A percentile compares a stretch with the other conserved stretches of the same genome.
These are phyloP conservation scores for Drosophila sp. DNA, from an alignment of 1,140 invertebrate genomes.

Conservation along the genomic window DNA sequence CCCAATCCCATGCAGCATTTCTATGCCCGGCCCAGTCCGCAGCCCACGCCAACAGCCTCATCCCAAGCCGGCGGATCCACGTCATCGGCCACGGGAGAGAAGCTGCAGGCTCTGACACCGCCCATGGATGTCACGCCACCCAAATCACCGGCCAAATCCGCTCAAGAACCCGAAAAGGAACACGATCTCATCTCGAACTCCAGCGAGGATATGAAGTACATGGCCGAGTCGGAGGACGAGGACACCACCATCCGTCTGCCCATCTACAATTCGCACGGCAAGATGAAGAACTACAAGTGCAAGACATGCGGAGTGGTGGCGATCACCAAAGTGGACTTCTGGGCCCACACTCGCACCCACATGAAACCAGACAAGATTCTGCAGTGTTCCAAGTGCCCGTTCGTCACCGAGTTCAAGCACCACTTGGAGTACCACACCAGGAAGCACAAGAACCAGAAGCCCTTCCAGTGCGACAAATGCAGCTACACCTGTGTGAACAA, in stretches of 20 bases:
- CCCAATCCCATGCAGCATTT: conserved; percentile 82
- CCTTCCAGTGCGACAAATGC: conserved; percentile 97
- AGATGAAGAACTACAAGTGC: conserved; percentile 94
- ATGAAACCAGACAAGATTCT: conserved; percentile 97
- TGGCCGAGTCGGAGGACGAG: conserved; percentile 86
- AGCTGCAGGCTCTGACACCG: conserved; percentile 73
- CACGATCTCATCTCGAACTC: conserved; percentile 84
- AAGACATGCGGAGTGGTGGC: conserved; percentile 95
- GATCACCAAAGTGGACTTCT: conserved; percentile 95
- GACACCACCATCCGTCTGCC: conserved; percentile 87
- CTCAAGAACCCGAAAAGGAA: conserved; percentile 79
- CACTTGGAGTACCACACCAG: conserved; percentile 98
- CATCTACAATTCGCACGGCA: conserved; percentile 91
- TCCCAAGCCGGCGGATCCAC: conserved; percentile 1
- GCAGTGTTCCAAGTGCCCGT: conserved; percentile 95
- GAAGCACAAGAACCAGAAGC: conserved; percentile 98
- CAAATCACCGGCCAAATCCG: conserved; percentile 85
- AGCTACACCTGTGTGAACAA: conserved; percentile 96
- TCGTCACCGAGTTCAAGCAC: conserved; percentile 99
- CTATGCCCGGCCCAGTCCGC: conserved; percentile 81
- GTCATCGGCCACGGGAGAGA: conserved; percentile 41
- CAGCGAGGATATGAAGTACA: conserved; percentile 82
- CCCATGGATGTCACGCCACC: conserved; percentile 84
- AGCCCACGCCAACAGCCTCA: conserved; percentile 54
- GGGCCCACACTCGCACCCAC: conserved; percentile 95